Evolutionary conservation across 2,113 vertebrate genomes (phyloP).

Genomic region (Hymenochirus boettgeri): DNA sequence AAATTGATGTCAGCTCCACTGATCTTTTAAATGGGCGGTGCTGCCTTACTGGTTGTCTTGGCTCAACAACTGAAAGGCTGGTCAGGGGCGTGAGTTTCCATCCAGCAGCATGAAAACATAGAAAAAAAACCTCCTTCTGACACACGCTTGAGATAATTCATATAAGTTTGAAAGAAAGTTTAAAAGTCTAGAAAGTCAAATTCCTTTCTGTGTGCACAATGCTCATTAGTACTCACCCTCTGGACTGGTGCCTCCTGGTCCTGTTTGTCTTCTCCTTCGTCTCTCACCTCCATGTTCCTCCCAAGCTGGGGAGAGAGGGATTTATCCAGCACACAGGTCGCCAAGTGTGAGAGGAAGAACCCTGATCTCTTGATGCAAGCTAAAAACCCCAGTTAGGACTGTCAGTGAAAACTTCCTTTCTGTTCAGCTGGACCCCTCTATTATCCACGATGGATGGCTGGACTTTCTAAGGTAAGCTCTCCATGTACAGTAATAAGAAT

Average conservation of each 20-base stretch:
- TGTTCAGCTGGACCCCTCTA: conserved; percentile 92
- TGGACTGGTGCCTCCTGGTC: conserved; percentile 60
- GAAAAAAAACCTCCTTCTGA: conserved; percentile 58
- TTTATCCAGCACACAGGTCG: conserved; percentile 69
- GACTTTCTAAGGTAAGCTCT: conserved; percentile 95
- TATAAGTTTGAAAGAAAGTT: conserved; percentile 67
- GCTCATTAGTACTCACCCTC: conserved; percentile 59
- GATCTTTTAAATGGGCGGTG: conserved; percentile 85
- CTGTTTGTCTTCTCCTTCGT: conserved; percentile 64
- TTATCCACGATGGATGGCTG: conserved; percentile 97
- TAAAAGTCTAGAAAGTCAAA: conserved; percentile 63
- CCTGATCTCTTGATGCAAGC: conserved; percentile 92
- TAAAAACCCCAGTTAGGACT: conserved; percentile 86
- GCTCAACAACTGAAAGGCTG: conserved; percentile 82
- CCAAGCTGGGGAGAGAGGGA: conserved; percentile 73
- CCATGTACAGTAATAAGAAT: conserved; percentile 43
- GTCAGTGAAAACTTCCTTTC: conserved; percentile 97
- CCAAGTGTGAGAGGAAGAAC: conserved; percentile 86
- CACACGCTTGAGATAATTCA: conserved; percentile 75
- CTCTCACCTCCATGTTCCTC: conserved; percentile 72
- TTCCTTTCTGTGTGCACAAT: conserved; percentile 68
- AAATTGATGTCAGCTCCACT: conserved; percentile 65
- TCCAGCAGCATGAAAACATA: conserved; percentile 82
- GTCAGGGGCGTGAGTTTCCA: conserved; percentile 88
- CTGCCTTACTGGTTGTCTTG: conserved; percentile 79